Percentiles rank a stretch among this genome's conserved stretches.
phyloP scores from a whole-genome alignment of 2,888 invertebrate genomes.

The Holacanthella duospinosa region DNA sequence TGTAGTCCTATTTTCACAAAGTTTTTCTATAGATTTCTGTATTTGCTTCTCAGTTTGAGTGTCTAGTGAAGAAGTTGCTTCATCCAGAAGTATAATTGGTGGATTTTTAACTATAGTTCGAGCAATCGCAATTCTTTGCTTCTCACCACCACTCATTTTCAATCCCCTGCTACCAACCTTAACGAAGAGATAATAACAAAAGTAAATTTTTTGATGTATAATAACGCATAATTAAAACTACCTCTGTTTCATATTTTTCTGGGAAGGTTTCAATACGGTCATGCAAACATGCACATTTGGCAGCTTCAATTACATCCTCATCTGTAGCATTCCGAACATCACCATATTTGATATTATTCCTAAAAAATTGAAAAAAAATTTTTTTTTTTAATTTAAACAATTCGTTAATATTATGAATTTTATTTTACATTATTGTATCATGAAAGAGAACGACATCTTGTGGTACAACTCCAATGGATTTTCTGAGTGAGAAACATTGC shows the following conservation, averaged over 20 bases:
- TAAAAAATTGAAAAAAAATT: slow-evolving; percentile 39
- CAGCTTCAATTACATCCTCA: slow-evolving; percentile 76
- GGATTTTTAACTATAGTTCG: slow-evolving; percentile 87
- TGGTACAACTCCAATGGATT: slow-evolving; percentile 85
- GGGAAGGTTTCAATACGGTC: slow-evolving; percentile 83
- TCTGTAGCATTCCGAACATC: slow-evolving; percentile 58
- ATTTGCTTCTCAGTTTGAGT: slow-evolving; percentile 89
- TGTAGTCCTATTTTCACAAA: slow-evolving; percentile 79
- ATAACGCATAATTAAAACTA: slow-evolving; percentile 40
- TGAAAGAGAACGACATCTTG: slow-evolving; percentile 95
- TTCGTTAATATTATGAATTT: neutral
- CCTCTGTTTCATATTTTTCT: slow-evolving; percentile 72
- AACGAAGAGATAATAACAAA: slow-evolving; percentile 4
- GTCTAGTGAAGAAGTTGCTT: slow-evolving; percentile 90
- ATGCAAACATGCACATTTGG: slow-evolving; percentile 87
- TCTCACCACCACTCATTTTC: slow-evolving; percentile 91
- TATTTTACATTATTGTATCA: slow-evolving; percentile 63
- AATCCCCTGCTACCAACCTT: slow-evolving; percentile 90
- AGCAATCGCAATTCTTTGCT: slow-evolving; percentile 94
- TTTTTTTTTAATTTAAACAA: neutral
- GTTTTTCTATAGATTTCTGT: slow-evolving; percentile 62
- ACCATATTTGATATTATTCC: slow-evolving; percentile 91
- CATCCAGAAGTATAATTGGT: slow-evolving; percentile 79
- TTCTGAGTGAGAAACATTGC: slow-evolving; percentile 69
- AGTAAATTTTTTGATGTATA: neutral